These are phyloP conservation scores for Ctenochaetus hawaiiensis DNA, from an alignment of 2,797 vertebrate genomes.

Conservation along the genomic window DNA sequence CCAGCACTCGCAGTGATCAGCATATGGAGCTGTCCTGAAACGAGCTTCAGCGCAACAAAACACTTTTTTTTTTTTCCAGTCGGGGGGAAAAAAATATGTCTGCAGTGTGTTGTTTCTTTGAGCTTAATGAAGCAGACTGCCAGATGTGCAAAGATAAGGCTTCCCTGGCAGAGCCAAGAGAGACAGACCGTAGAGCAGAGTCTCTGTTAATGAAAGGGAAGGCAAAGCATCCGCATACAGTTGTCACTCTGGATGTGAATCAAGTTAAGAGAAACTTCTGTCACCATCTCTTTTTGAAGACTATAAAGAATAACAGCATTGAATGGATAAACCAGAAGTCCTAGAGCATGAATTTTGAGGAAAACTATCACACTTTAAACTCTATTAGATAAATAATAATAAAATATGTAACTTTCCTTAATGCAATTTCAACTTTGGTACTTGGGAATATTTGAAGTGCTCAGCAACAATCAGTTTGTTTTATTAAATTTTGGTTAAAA, in stretches of 20 bases:
- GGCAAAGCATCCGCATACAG: constrained; percentile 29
- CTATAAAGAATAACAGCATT: neutral
- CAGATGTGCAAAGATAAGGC: constrained; percentile 62
- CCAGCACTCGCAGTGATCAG: constrained; percentile 29
- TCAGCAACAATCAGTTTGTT: neutral
- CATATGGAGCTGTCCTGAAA: constrained; percentile 43
- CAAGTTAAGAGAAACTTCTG: constrained; percentile 8
- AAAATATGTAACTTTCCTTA: neutral
- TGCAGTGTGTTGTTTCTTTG: constrained; percentile 51
- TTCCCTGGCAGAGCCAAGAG: constrained; percentile 33
- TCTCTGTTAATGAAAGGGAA: constrained; percentile 40
- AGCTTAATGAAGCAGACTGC: constrained; percentile 60
- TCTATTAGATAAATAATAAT: neutral
- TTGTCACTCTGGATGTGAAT: constrained; percentile 23
- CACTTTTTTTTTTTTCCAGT: constrained; percentile 23
- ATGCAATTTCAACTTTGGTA: neutral
- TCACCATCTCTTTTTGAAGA: neutral
- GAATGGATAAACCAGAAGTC: neutral
- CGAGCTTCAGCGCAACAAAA: constrained; percentile 44
- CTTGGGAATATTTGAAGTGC: neutral
- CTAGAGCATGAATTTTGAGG: neutral
- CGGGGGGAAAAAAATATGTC: constrained; percentile 18
- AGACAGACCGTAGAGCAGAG: constrained; percentile 26
- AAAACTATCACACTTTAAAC: neutral
- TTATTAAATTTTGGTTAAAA: neutral